Conservation (phyloP, 2,113 vertebrate species). For the Lagenorhynchus albirostris region DNA sequence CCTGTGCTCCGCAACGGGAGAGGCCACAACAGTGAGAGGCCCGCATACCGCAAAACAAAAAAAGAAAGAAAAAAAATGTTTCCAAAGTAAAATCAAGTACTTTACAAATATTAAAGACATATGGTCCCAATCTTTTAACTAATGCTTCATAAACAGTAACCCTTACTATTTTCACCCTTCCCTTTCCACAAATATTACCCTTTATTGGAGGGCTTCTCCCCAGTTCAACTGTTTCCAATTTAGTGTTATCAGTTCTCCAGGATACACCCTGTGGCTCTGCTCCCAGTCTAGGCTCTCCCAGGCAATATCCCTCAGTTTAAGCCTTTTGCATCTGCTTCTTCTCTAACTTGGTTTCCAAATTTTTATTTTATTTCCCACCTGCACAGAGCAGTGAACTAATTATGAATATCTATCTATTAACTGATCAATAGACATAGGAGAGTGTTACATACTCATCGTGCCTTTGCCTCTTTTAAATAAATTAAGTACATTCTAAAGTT, state of each 20-base stretch:
- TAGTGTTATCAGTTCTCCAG: neutral
- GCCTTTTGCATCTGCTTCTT: neutral
- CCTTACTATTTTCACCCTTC: neutral
- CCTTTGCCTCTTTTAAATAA: neutral
- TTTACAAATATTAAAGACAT: neutral
- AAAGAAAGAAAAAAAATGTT: neutral
- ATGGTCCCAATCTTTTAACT: neutral
- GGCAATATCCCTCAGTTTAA: neutral
- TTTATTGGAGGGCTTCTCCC: neutral
- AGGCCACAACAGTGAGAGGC: too few relatives aligned
- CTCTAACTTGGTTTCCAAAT: neutral
- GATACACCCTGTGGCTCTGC: neutral
- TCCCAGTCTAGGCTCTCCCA: neutral
- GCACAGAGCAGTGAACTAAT: neutral
- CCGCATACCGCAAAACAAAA: neutral
- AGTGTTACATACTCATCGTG: neutral
- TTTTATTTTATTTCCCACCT: neutral
- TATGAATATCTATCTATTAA: neutral
- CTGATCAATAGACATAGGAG: neutral
- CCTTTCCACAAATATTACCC: neutral
- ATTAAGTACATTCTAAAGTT: neutral
- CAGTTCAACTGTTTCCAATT: neutral
- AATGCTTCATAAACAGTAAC: neutral
- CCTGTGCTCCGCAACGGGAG: too few relatives aligned
- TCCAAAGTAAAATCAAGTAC: neutral